Base-by-base conservation (phyloP, 1,140 invertebrate species). In the Ctenoplectra terminalis region DNA sequence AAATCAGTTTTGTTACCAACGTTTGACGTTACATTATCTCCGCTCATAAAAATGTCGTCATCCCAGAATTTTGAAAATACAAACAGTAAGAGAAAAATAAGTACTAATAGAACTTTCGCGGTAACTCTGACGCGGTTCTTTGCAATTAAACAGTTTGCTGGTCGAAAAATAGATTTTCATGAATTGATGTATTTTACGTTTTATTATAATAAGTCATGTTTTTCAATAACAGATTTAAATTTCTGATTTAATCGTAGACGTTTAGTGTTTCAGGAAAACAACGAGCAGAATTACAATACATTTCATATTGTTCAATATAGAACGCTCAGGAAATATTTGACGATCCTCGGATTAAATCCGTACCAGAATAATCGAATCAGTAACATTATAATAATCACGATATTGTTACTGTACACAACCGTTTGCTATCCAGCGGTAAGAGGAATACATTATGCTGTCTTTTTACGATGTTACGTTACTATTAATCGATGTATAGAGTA, bases 211-310 rank as follows among this genome's bases (percentile, higher is more conserved):
- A 5, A 7, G 29, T 26, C 7, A 31, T 58, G 40, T 5, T 20
- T 7, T 58, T 58, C 56, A 31, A 31, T 31, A 29, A 31, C 13
- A 31, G 7, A 31, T 13, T 15, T 58, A 23, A 26, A 13, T 26
- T 37, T 5, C 20, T 40, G 29, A 20, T 13, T 69, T 40, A 71
- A 56, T 29, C 13, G 1, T 1, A 17, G 9, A 72, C 26, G n/a
- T 54, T 76, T 17, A 76, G 74, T 40, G 34, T 67, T 76, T 54
- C 74, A 76, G 74, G 11, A 17, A 8, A 54, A 31, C 13, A 17
- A 8, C 3, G 20, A 46, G 2, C 1, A 2, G 15, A 1, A 34
- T 20, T 34, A 17, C 2, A 52, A 26, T 29, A 17, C 5, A 11
- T 52, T 64, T 15, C 34, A 52, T 4, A 26, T 75, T 37, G 6